Percentiles rank a stretch among this genome's conserved stretches.
Conservation (phyloP, 2,113 vertebrate genomes). For the Megaceryle maxima region DNA sequence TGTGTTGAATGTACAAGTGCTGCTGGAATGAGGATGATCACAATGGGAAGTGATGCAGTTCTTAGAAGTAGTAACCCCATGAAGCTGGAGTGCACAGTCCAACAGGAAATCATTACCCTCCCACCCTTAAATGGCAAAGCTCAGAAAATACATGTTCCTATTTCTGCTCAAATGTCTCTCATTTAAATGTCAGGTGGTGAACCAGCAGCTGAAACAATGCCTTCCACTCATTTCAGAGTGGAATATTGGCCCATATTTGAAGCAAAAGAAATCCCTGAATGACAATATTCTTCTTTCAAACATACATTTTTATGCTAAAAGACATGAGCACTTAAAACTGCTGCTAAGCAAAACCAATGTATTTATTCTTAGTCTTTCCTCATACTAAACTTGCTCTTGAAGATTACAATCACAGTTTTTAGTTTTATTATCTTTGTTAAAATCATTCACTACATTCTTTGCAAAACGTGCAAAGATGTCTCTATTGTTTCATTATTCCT, state of each 20-base stretch:
- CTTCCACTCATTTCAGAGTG: conserved; percentile 21
- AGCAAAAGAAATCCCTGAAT: background rate
- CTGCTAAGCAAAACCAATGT: background rate
- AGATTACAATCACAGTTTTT: background rate
- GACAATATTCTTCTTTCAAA: background rate
- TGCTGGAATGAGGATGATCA: conserved; percentile 68
- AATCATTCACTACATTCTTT: background rate
- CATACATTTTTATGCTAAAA: background rate
- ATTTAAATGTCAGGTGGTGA: conserved; percentile 7
- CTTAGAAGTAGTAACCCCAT: conserved; percentile 49
- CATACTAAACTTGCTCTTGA: background rate
- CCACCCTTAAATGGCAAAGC: conserved; percentile 48
- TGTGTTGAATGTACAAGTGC: conserved; percentile 67
- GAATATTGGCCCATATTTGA: background rate
- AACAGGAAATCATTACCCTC: conserved; percentile 57
- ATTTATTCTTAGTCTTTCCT: background rate
- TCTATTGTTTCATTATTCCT: background rate
- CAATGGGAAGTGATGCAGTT: conserved; percentile 65
- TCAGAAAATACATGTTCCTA: conserved; percentile 9
- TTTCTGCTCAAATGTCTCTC: background rate
- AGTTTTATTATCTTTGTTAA: background rate
- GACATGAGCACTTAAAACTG: background rate
- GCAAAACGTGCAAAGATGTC: background rate
- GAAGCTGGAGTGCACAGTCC: conserved; percentile 58
- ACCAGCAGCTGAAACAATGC: conserved; percentile 34